Evolutionary conservation across 2,113 vertebrate genomes (phyloP).

Genomic region (Octodon degus): DNA sequence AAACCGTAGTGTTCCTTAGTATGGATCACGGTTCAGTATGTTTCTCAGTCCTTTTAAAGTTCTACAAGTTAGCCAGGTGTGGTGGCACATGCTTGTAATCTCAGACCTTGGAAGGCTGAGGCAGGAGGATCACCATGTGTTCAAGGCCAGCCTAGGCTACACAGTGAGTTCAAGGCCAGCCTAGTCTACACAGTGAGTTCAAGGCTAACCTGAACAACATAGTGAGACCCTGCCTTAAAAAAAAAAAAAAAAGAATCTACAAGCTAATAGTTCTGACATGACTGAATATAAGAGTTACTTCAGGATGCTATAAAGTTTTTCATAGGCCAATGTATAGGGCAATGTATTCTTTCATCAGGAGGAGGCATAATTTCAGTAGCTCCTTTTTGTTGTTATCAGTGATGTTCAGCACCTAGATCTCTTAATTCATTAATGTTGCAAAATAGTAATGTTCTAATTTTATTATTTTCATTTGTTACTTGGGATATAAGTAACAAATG

Average conservation of each 20-base stretch:
- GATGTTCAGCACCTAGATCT: background rate
- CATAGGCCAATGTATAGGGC: no score
- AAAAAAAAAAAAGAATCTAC: background rate
- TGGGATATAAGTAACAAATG: background rate
- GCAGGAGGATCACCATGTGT: no score
- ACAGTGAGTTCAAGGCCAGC: no score
- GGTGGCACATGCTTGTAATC: no score
- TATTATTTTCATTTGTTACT: slow-evolving; percentile 56
- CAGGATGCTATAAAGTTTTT: no score
- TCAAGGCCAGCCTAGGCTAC: no score
- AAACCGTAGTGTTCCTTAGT: background rate
- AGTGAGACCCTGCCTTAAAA: no score
- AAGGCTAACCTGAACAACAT: no score
- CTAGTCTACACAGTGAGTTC: no score
- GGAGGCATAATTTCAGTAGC: background rate
- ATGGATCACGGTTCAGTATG: background rate
- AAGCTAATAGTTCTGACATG: slow-evolving; percentile 22
- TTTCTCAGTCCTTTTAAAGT: slow-evolving; percentile 30
- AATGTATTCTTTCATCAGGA: background rate
- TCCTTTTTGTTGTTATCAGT: slow-evolving; percentile 45
- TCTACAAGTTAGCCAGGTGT: background rate
- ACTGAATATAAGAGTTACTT: background rate
- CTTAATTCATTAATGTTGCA: slow-evolving; percentile 44
- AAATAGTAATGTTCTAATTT: slow-evolving; percentile 37
- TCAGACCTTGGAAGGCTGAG: no score